Evolutionary conservation across 2,888 invertebrate species (phyloP).

Genomic region (Amphipyra tragopoginis): DNA sequence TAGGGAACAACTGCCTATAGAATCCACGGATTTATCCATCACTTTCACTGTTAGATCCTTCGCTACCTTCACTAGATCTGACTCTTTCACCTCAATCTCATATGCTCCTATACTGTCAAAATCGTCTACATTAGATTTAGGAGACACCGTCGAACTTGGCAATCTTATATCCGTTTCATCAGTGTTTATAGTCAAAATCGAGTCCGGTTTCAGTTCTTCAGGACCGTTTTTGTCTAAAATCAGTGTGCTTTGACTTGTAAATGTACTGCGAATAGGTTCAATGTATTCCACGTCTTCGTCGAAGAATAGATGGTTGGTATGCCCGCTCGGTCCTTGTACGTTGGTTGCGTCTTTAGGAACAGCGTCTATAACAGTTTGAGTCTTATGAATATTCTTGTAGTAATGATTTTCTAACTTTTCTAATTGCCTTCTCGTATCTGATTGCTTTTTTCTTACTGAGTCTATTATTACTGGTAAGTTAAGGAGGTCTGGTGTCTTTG

Average conservation of each 20-base stretch:
- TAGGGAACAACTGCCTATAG: constrained; percentile 96
- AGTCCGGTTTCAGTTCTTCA: constrained; percentile 74
- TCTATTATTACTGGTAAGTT: constrained; percentile 86
- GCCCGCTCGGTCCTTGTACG: constrained; percentile 82
- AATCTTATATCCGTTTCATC: constrained; percentile 85
- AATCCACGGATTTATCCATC: constrained; percentile 95
- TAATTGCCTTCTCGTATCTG: constrained; percentile 83
- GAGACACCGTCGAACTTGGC: constrained; percentile 85
- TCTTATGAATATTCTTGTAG: constrained; percentile 81
- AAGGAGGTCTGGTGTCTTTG: constrained; percentile 84
- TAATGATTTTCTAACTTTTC: constrained; percentile 87
- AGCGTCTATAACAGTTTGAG: constrained; percentile 82
- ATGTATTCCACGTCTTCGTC: constrained; percentile 88
- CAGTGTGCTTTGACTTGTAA: constrained; percentile 86
- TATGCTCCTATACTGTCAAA: constrained; percentile 84
- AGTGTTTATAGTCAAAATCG: constrained; percentile 82
- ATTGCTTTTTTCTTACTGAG: constrained; percentile 84
- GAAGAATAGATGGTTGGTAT: constrained; percentile 79
- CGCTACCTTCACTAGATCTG: constrained; percentile 78
- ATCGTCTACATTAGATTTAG: constrained; percentile 79
- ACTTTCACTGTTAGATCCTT: constrained; percentile 86
- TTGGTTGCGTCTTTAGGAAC: constrained; percentile 85
- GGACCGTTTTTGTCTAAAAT: constrained; percentile 82
- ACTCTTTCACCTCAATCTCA: constrained; percentile 85
- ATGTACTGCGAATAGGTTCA: constrained; percentile 86